phyloP scores from a whole-genome alignment of 1,140 invertebrate species.

The Diachasma alloeum region DNA sequence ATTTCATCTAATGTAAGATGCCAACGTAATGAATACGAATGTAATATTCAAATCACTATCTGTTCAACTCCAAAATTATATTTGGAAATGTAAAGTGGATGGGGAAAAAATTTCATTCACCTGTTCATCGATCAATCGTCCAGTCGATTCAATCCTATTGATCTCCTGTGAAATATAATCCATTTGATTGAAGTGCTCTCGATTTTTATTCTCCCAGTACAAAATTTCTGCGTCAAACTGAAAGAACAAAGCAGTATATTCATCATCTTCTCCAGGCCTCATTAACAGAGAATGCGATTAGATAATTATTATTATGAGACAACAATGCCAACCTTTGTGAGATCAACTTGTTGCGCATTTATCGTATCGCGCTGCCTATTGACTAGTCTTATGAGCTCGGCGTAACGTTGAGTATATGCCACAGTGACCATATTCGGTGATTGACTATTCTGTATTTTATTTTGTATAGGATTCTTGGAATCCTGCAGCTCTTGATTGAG shows the following conservation, averaged over 20 bases:
- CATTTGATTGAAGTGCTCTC: slow-evolving; percentile 84
- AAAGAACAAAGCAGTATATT: slow-evolving; percentile 33
- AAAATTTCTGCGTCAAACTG: slow-evolving; percentile 89
- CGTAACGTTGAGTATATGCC: slow-evolving; percentile 66
- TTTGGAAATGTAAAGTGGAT: not conserved
- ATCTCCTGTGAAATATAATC: slow-evolving; percentile 85
- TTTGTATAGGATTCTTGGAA: slow-evolving; percentile 37
- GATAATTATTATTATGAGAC: slow-evolving; percentile 9
- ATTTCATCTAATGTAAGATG: too few species aligned
- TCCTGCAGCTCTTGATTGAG: slow-evolving; percentile 65
- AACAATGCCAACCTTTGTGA: slow-evolving; percentile 75
- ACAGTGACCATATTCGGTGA: slow-evolving; percentile 60
- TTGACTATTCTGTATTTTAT: slow-evolving; percentile 54
- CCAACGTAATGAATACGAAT: too few species aligned
- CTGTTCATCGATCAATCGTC: slow-evolving; percentile 80
- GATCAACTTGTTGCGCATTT: slow-evolving; percentile 85
- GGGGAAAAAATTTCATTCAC: slow-evolving; percentile 53
- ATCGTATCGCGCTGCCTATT: slow-evolving; percentile 91
- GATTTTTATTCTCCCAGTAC: slow-evolving; percentile 86
- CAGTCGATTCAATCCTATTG: slow-evolving; percentile 77
- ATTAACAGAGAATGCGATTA: not conserved
- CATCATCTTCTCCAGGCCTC: not conserved
- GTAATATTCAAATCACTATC: too few species aligned
- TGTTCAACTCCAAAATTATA: too few species aligned
- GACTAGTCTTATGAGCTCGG: slow-evolving; percentile 83